phyloP scores from a whole-genome alignment of 2,888 invertebrate species.

The Cosmia trapezina region DNA sequence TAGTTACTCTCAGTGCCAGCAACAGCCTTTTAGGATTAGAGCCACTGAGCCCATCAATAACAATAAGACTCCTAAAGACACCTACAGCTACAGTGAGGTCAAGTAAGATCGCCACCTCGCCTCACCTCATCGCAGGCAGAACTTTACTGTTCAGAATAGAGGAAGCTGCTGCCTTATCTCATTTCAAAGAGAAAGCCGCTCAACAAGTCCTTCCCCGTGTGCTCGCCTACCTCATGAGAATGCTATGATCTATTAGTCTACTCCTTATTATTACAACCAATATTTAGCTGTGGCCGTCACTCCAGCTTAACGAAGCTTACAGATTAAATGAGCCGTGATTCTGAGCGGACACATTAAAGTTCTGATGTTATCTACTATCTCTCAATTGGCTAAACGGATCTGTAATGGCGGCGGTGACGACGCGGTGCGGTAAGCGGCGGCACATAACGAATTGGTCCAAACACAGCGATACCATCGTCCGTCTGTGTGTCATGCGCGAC shows the following conservation, averaged over 20 bases:
- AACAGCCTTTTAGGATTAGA: too few relatives aligned
- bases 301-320: conserved; percentile 34
- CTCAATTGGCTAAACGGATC: conserved; percentile 57
- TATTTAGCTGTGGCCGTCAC: conserved; percentile 28
- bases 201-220: too few relatives aligned
- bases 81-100: too few relatives aligned
- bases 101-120: too few relatives aligned
- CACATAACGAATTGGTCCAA: conserved; percentile 60
- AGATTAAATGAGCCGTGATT: conserved; percentile 51
- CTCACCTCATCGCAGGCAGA: too few relatives aligned
- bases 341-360: conserved; percentile 51
- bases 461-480: conserved; percentile 55
- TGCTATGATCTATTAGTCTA: conserved; percentile 11
- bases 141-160: too few relatives aligned
- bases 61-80: neutral
- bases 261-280: conserved; percentile 12
- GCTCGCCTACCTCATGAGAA: conserved; percentile 24
- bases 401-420: conserved; percentile 30
- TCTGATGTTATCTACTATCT: conserved; percentile 60
- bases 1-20: neutral
- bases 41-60: too few relatives aligned
- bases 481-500: conserved; percentile 46
- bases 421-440: conserved; percentile 15
- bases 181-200: too few relatives aligned
- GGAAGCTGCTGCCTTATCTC: too few relatives aligned